These are phyloP conservation scores for Sparidentex hasta DNA, from an alignment of 2,797 vertebrate species.

Conservation along the genomic window DNA sequence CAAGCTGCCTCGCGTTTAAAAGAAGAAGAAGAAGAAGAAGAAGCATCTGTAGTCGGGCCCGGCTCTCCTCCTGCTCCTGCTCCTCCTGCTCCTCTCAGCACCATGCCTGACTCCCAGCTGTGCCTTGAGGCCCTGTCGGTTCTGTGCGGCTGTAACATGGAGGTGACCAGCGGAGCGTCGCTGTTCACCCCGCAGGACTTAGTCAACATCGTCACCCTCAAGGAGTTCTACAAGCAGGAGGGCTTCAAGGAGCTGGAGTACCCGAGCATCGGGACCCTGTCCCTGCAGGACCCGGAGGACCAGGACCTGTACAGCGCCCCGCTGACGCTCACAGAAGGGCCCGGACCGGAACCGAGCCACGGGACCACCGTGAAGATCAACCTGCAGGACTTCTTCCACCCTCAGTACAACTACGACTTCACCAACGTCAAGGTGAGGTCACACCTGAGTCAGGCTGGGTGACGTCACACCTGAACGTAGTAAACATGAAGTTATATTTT, in stretches of 20 bases:
- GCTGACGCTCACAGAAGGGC: not conserved
- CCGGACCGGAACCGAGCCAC: rapidly evolving
- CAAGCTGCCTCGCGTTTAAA: too few species aligned
- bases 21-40: too few species aligned
- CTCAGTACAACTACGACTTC: slow-evolving; percentile 74
- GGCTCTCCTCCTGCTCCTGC: not conserved
- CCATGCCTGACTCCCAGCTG: slow-evolving; percentile 52
- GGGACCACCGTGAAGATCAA: slow-evolving; percentile 50
- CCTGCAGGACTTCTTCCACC: slow-evolving; percentile 70
- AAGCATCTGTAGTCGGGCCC: too few species aligned
- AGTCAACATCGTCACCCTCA: slow-evolving; percentile 67
- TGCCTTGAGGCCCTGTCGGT: slow-evolving; percentile 70
- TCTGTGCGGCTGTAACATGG: slow-evolving; percentile 59
- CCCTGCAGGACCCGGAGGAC: slow-evolving; percentile 45
- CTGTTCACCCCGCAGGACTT: slow-evolving; percentile 72
- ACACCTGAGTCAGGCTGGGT: too few species aligned
- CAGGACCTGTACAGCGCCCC: slow-evolving; percentile 64
- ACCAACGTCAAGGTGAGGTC: slow-evolving; percentile 57
- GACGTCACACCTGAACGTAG: too few species aligned
- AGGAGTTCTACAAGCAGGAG: slow-evolving; percentile 69
- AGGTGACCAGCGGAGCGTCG: slow-evolving; percentile 3
- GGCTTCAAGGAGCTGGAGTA: slow-evolving; percentile 68
- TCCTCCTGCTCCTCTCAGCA: not conserved
- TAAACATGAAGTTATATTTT: too few species aligned
- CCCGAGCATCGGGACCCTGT: slow-evolving; percentile 59